Conservation (phyloP, 2,797 vertebrate genomes). For the Sandelia bainsii region DNA sequence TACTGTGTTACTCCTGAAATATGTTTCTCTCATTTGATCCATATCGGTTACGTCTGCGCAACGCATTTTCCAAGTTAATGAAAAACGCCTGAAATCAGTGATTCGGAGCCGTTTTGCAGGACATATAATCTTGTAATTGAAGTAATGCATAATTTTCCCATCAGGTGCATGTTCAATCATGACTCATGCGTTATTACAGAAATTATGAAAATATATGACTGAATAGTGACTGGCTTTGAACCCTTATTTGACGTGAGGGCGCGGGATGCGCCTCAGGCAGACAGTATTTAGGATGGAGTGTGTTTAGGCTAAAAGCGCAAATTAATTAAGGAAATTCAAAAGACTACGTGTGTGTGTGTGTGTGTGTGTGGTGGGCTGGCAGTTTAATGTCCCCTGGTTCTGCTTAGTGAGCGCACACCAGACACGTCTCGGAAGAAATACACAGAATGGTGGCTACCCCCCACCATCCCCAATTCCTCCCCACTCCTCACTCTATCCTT, state of each 20-base stretch:
- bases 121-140: neutral
- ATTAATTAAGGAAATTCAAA: conserved; percentile 10
- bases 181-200: neutral
- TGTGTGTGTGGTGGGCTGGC: conserved; percentile 38
- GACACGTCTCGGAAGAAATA: conserved; percentile 90
- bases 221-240: conserved; percentile 57
- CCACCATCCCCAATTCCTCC: conserved; percentile 8
- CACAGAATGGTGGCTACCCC: conserved; percentile 76
- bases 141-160: neutral
- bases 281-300: conserved; percentile 18
- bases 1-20: conserved; percentile 5
- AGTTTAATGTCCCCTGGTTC: conserved; percentile 69
- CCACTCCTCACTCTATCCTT: conserved; percentile 56
- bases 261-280: conserved; percentile 57
- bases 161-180: neutral
- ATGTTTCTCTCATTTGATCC: conserved; percentile 7
- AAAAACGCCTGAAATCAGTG: conserved; percentile 36
- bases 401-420: conserved; percentile 81
- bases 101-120: neutral
- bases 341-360: neutral
- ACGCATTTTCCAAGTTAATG: conserved; percentile 62
- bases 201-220: conserved; percentile 5
- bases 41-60: conserved; percentile 32
- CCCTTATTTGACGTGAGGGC: conserved; percentile 47
- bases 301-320: neutral